These are phyloP conservation scores for Crossaster papposus DNA, from an alignment of 53 echinoderm and acorn worm genomes.

Conservation along the genomic window DNA sequence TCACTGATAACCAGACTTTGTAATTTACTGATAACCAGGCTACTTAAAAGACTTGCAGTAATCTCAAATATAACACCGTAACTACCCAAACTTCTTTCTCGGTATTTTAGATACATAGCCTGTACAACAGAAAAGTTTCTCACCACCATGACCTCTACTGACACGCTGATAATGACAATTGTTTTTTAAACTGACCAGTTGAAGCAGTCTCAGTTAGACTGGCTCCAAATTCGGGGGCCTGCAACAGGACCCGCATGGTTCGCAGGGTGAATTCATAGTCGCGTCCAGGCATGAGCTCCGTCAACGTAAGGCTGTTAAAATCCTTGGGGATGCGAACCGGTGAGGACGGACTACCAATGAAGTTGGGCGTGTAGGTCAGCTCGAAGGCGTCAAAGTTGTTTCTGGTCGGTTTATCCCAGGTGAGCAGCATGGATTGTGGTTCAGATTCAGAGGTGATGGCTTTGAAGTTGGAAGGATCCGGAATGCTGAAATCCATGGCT, in stretches of 20 bases:
- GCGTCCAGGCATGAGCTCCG: slow-evolving; percentile 39
- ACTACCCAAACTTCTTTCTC: not conserved
- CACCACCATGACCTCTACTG: too few relatives aligned
- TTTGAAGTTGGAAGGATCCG: slow-evolving; percentile 17
- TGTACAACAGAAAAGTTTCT: not conserved
- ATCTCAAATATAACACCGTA: too few relatives aligned
- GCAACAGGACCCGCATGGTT: slow-evolving; percentile 6
- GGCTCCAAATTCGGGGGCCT: not conserved
- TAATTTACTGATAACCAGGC: too few relatives aligned
- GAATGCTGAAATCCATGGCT: slow-evolving; percentile 45
- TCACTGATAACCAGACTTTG: too few relatives aligned
- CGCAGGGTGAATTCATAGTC: slow-evolving; percentile 48
- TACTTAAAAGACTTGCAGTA: too few relatives aligned
- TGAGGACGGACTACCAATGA: slow-evolving; percentile 48
- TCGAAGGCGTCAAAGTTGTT: slow-evolving; percentile 62
- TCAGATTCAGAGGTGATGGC: too few relatives aligned
- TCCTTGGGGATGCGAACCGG: slow-evolving; percentile 52
- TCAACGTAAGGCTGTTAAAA: not conserved
- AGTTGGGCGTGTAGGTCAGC: slow-evolving; percentile 34
- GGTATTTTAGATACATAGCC: not conserved
- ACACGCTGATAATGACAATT: not conserved
- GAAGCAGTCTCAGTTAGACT: not conserved
- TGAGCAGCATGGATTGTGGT: slow-evolving; percentile 17
- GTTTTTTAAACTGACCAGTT: slow-evolving; percentile 22
- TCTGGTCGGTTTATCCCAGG: slow-evolving; percentile 23